Conservation (phyloP, 2,797 vertebrate species). For the Gila robusta region DNA sequence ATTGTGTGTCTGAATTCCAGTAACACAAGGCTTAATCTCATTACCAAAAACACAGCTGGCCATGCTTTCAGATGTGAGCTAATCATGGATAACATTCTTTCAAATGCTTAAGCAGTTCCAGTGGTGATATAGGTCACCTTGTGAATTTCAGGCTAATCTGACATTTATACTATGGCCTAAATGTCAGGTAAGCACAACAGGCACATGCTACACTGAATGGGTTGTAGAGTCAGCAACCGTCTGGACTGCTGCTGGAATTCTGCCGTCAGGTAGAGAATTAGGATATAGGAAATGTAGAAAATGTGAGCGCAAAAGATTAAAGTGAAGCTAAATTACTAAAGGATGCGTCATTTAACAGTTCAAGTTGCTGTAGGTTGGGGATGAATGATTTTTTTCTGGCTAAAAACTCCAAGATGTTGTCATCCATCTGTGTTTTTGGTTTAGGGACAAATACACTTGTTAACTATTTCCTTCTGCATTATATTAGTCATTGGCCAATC, state of each 20-base stretch:
- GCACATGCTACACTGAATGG: background rate
- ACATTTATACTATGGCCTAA: background rate
- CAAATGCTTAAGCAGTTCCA: conserved; percentile 29
- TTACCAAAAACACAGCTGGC: conserved; percentile 31
- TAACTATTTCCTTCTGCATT: background rate
- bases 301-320: conserved; percentile 9
- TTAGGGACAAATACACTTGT: background rate
- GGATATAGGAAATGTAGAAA: conserved; percentile 4
- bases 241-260: background rate
- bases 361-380: conserved; percentile 13
- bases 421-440: conserved; percentile 13
- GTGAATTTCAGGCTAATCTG: conserved; percentile 28
- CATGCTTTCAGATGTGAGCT: conserved; percentile 21
- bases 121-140: background rate
- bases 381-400: conserved; percentile 17
- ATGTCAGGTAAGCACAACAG: conserved; percentile 6
- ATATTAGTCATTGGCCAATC: conserved; percentile 1
- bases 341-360: background rate
- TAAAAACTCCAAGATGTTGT: conserved; percentile 50
- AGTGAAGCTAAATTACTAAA: conserved; percentile 21
- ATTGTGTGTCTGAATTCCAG: conserved; percentile 24
- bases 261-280: conserved; percentile 29
- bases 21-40: conserved; percentile 10
- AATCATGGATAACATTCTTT: conserved; percentile 36
- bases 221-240: background rate